A percentile compares a stretch with the other conserved stretches of the same genome.
These are phyloP conservation scores for Rhinolophus sinicus DNA, from an alignment of 2,113 vertebrate species.

Conservation along the genomic window DNA sequence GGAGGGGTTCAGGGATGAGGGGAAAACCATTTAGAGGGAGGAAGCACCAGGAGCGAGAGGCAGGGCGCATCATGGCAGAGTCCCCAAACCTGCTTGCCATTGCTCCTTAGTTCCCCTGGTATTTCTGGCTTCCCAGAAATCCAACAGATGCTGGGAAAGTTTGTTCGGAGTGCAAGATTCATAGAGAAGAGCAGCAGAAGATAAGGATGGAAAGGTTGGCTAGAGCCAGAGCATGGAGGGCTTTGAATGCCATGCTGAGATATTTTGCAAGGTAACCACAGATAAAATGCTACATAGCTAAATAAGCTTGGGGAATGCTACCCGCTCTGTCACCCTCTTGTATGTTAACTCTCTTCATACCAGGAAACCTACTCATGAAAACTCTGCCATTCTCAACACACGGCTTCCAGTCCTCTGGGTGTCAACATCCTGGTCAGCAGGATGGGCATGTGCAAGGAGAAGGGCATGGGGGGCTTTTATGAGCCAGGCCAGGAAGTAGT, in stretches of 20 bases:
- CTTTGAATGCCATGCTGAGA: background rate
- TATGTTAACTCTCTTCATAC: background rate
- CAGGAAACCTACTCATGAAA: background rate
- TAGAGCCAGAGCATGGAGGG: background rate
- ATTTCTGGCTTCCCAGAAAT: constrained; percentile 43
- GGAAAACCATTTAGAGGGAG: background rate
- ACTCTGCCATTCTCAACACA: background rate
- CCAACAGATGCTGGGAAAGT: background rate
- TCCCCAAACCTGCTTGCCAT: background rate
- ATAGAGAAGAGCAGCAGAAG: background rate
- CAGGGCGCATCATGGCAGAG: background rate
- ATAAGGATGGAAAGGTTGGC: background rate
- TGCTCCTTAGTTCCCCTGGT: background rate
- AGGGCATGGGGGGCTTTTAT: background rate
- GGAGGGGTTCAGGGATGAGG: background rate
- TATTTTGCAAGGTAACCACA: background rate
- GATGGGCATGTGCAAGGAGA: background rate
- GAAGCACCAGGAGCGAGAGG: background rate
- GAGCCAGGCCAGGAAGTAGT: background rate
- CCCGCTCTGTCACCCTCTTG: background rate
- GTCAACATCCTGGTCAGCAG: background rate
- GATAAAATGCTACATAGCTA: background rate
- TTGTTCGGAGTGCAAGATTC: constrained; percentile 20
- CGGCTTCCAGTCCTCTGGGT: background rate
- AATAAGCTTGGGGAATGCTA: background rate